A percentile compares a stretch with the other conserved stretches of the same genome.
Conservation (phyloP, 53 echinoderm and acorn worm genomes). For the Astropecten irregularis region DNA sequence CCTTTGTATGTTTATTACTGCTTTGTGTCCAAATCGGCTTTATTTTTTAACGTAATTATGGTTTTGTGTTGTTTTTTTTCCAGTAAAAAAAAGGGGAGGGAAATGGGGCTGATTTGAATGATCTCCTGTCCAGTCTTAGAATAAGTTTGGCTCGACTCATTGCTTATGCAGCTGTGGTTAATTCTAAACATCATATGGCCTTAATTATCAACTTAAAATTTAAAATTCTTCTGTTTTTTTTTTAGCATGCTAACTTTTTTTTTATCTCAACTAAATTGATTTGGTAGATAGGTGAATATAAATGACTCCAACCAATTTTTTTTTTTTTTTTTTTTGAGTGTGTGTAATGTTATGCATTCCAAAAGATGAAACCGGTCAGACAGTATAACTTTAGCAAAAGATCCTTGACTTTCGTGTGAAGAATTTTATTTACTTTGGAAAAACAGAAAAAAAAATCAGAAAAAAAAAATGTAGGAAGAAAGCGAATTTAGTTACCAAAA, state of each 20-base stretch:
- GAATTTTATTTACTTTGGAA: no score
- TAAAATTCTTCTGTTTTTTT: not conserved
- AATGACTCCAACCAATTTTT: not conserved
- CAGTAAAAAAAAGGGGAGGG: no score
- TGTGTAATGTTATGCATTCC: slow-evolving; percentile 52
- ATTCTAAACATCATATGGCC: slow-evolving; percentile 23
- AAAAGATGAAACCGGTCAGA: not conserved
- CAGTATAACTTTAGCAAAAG: not conserved
- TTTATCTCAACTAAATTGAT: slow-evolving; percentile 3
- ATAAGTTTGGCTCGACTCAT: no score
- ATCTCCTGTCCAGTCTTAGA: no score
- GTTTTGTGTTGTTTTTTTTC: not conserved
- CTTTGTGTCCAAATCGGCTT: slow-evolving; percentile 10
- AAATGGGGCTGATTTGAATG: not conserved
- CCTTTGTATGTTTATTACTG: slow-evolving; percentile 5
- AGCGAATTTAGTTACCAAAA: not conserved
- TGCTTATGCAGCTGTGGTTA: slow-evolving; percentile 29
- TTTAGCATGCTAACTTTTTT: not conserved
- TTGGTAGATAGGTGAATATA: slow-evolving; percentile 8
- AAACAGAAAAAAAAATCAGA: no score
- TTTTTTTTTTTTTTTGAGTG: not conserved
- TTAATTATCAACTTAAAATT: slow-evolving; percentile 26
- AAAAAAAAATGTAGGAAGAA: no score
- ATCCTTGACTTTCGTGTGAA: no score
- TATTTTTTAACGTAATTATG: not conserved